These are phyloP conservation scores for Micropterix aruncella DNA, from an alignment of 2,888 invertebrate species.

Conservation along the genomic window DNA sequence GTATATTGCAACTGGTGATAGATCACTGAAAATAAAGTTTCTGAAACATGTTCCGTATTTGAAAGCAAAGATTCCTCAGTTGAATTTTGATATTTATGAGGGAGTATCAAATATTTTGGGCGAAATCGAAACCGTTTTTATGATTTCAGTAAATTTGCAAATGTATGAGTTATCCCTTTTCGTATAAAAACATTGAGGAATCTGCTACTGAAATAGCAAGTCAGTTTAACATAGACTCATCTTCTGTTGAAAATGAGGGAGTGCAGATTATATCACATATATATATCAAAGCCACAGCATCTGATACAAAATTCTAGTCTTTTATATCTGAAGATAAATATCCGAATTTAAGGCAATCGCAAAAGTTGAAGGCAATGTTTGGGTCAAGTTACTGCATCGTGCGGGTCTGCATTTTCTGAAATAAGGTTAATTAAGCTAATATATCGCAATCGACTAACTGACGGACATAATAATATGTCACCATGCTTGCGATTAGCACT, in stretches of 20 bases:
- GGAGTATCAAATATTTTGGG: constrained; percentile 6
- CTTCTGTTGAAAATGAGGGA: constrained; percentile 9
- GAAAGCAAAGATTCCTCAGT: constrained; percentile 4
- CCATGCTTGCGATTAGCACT: not conserved
- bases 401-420: constrained; percentile 8
- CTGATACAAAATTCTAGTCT: constrained; percentile 4
- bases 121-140: constrained; percentile 8
- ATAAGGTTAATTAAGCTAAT: constrained; percentile 7
- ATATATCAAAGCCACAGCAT: constrained; percentile 8
- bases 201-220: constrained; percentile 9
- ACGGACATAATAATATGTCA: too few relatives aligned
- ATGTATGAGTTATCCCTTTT: constrained; percentile 8
- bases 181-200: constrained; percentile 8
- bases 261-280: constrained; percentile 8
- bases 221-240: constrained; percentile 7
- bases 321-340: constrained; percentile 9
- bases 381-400: constrained; percentile 3
- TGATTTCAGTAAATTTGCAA: constrained; percentile 8
- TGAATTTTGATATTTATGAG: not conserved
- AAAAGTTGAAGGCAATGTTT: constrained; percentile 7
- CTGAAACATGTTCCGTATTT: constrained; percentile 4
- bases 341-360: constrained; percentile 6
- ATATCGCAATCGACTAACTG: not conserved
- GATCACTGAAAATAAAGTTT: constrained; percentile 4
- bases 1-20: too few relatives aligned